Conservation (phyloP, 2,888 invertebrate species). For the Gryllus longicercus region DNA sequence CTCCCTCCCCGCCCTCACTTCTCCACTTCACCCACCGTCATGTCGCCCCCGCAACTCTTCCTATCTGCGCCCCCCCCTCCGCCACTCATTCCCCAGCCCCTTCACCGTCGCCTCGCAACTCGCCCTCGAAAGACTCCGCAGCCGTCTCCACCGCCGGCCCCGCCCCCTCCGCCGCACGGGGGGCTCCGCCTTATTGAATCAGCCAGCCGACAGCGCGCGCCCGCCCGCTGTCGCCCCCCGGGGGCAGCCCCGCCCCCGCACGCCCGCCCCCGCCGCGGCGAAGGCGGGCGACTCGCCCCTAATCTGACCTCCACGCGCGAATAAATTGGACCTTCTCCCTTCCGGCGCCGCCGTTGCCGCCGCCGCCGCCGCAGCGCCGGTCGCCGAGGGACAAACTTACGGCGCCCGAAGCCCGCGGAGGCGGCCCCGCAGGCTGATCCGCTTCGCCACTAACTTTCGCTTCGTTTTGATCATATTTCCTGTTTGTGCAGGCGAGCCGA, state of each 20-base stretch:
- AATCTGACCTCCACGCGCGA: conserved; percentile 11
- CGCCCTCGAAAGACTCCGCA: too few relatives aligned
- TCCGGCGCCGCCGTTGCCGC: background rate
- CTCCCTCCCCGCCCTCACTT: background rate
- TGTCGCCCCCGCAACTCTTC: too few relatives aligned
- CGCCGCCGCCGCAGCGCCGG: background rate
- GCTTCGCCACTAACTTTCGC: conserved; percentile 5
- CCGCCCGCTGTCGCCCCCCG: background rate
- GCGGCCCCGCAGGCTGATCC: background rate
- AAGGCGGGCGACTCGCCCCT: conserved; percentile 1
- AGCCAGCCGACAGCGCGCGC: background rate
- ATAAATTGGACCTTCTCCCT: conserved; percentile 17
- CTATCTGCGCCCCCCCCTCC: too few relatives aligned
- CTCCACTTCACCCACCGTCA: too few relatives aligned
- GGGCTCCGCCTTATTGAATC: conserved; percentile 12
- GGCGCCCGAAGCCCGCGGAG: background rate
- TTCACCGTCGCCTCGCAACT: too few relatives aligned
- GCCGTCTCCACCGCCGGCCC: background rate
- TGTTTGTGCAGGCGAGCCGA: background rate
- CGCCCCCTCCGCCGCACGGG: background rate
- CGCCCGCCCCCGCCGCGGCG: background rate
- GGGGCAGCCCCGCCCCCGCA: background rate
- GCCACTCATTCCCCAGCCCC: too few relatives aligned
- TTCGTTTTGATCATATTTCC: conserved; percentile 17
- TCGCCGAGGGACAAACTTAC: background rate